Percentiles rank a stretch among this genome's conserved stretches.
Conservation (phyloP, 2,797 vertebrate genomes). For the Ciconia nigra region DNA sequence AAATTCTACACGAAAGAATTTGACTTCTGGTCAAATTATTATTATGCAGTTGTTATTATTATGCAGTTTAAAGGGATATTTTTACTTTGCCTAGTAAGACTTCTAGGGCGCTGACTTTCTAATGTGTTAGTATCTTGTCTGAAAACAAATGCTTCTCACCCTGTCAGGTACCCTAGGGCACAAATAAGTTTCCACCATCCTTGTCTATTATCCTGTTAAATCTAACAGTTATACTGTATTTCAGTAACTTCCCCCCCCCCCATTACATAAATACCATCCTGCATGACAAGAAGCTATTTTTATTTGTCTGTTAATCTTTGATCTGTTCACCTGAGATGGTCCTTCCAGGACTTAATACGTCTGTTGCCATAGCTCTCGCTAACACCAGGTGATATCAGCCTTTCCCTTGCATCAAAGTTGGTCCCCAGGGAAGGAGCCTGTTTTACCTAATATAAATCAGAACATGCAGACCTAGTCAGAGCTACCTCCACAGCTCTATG, state of each 20-base stretch:
- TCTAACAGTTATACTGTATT: background rate
- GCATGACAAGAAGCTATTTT: background rate
- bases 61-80: background rate
- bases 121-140: background rate
- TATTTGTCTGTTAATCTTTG: background rate
- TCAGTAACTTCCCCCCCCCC: background rate
- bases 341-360: background rate
- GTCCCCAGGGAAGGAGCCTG: background rate
- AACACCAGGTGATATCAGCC: background rate
- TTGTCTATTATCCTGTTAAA: background rate
- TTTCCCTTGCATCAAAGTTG: background rate
- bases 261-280: background rate
- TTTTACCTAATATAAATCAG: background rate
- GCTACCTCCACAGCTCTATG: background rate
- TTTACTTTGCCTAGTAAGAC: background rate
- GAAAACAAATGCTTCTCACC: background rate
- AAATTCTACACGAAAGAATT: background rate
- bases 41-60: background rate
- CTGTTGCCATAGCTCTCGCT: background rate
- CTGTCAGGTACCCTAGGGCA: background rate
- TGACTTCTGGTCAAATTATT: slow-evolving; percentile 6
- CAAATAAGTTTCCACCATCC: background rate
- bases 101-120: background rate
- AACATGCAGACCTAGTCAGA: background rate
- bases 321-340: background rate